These are phyloP conservation scores for Cnemophilus loriae DNA, from an alignment of 2,113 vertebrate species.

Conservation along the genomic window DNA sequence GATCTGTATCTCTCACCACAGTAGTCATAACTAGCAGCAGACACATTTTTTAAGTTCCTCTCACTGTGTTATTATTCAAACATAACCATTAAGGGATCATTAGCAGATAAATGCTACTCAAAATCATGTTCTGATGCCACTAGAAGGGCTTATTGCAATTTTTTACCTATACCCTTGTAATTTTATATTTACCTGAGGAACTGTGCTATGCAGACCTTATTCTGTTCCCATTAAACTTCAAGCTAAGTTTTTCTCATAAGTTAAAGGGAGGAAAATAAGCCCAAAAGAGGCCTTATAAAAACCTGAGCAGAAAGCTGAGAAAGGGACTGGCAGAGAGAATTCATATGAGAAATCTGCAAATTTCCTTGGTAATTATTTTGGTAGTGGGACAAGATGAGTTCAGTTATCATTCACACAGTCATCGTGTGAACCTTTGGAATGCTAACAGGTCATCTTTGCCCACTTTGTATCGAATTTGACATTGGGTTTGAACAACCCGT, in stretches of 20 bases:
- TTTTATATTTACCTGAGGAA: neutral
- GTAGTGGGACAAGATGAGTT: neutral
- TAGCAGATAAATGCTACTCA: neutral
- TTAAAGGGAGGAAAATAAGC: neutral
- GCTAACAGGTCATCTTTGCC: neutral
- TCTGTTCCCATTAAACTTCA: neutral
- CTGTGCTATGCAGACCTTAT: neutral
- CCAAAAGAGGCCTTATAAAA: neutral
- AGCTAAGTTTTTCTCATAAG: neutral
- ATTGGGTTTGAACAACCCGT: neutral
- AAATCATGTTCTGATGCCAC: neutral
- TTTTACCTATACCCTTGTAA: neutral
- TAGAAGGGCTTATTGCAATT: neutral
- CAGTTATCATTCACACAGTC: neutral
- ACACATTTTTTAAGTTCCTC: slow-evolving; percentile 12
- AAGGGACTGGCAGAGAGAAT: neutral
- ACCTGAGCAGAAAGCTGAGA: neutral
- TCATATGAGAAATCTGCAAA: neutral
- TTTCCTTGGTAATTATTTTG: neutral
- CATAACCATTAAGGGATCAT: neutral
- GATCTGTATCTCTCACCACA: slow-evolving; percentile 14
- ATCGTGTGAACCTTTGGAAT: neutral
- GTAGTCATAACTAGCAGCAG: neutral
- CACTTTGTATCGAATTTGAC: neutral
- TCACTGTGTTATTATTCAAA: neutral